phyloP scores from a whole-genome alignment of 2,888 invertebrate species.

The Melieria picta region DNA sequence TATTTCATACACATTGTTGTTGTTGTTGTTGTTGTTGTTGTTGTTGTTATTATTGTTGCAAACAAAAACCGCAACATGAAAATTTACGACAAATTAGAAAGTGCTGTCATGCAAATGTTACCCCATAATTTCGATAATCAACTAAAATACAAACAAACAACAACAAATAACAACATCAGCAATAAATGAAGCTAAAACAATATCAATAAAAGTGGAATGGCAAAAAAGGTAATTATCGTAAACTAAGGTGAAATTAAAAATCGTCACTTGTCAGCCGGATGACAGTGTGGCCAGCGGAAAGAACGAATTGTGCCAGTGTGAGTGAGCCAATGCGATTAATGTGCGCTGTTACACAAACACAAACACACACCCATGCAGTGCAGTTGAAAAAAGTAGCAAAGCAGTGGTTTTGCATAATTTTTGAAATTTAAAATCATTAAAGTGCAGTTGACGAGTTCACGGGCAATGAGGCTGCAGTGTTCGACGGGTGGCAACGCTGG shows the following conservation, averaged over 20 bases:
- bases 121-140: constrained; percentile 6
- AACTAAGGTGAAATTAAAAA: no score
- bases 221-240: no score
- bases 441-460: neutral
- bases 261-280: no score
- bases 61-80: constrained; percentile 14
- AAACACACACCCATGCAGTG: no score
- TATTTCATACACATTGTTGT: no score
- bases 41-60: neutral
- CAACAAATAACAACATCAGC: constrained; percentile 8
- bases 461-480: no score
- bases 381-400: neutral
- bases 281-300: no score
- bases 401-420: constrained; percentile 25
- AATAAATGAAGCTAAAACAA: neutral
- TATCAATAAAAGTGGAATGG: no score
- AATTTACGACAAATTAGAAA: constrained; percentile 18
- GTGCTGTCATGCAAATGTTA: constrained; percentile 4
- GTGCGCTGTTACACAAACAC: neutral
- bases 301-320: no score
- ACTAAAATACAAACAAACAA: neutral
- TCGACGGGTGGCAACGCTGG: no score
- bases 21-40: neutral
- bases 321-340: constrained; percentile 3
- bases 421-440: constrained; percentile 30